Evolutionary conservation across 2,113 vertebrate genomes (phyloP).

Genomic region (Ornithorhynchus anatinus): DNA sequence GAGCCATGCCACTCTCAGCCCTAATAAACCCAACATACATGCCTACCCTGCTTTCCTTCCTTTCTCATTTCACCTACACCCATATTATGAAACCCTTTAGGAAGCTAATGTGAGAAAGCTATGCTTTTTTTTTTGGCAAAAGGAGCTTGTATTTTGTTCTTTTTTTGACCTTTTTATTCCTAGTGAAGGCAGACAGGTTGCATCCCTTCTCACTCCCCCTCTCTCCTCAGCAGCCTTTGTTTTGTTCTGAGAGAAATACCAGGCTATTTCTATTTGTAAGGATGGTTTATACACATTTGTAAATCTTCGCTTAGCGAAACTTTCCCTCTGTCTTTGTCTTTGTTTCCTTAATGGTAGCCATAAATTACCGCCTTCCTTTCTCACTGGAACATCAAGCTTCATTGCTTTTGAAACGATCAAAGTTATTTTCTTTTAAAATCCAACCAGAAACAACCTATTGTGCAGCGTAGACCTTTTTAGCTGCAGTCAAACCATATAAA

Average conservation of each 20-base stretch:
- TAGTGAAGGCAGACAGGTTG: conserved; percentile 20
- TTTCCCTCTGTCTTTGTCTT: conserved; percentile 52
- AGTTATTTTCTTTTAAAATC: conserved; percentile 74
- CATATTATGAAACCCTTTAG: not conserved
- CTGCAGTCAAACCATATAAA: conserved; percentile 58
- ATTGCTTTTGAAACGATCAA: conserved; percentile 78
- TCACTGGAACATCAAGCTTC: conserved; percentile 69
- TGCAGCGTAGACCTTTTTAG: conserved; percentile 41
- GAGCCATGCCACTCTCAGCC: too few species aligned
- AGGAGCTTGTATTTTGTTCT: not conserved
- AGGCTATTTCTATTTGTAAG: conserved; percentile 55
- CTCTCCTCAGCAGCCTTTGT: conserved; percentile 56
- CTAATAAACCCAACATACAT: too few species aligned
- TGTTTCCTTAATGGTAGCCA: conserved; percentile 70
- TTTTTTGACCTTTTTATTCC: conserved; percentile 45
- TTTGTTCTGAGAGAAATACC: conserved; percentile 57
- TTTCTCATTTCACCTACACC: not conserved
- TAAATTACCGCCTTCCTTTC: conserved; percentile 73
- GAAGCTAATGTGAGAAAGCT: conserved; percentile 1
- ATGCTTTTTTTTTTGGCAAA: not conserved
- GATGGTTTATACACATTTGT: conserved; percentile 69
- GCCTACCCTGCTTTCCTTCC: not conserved
- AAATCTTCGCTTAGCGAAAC: conserved; percentile 71
- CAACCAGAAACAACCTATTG: conserved; percentile 66
- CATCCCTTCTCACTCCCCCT: conserved; percentile 8